Evolutionary conservation across 2,888 invertebrate genomes (phyloP).

Genomic region (Herminia tarsipennalis): DNA sequence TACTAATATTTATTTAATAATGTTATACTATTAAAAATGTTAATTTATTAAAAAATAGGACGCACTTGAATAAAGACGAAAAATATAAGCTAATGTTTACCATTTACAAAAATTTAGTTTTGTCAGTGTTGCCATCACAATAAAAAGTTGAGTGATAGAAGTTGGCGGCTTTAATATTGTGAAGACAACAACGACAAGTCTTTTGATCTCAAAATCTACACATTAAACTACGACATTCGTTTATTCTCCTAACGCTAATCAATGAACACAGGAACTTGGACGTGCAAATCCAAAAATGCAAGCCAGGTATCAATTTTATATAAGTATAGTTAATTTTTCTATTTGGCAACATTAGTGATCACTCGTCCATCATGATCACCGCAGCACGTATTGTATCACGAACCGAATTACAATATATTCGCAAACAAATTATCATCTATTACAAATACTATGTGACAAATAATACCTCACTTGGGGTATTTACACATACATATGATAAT

Average conservation of each 20-base stretch:
- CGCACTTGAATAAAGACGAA: constrained; percentile 57
- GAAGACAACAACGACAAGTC: constrained; percentile 51
- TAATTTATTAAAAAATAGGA: constrained; percentile 62
- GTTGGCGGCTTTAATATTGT: constrained; percentile 28
- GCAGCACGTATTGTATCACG: constrained; percentile 12
- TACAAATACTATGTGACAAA: constrained; percentile 29
- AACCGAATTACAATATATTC: constrained; percentile 24
- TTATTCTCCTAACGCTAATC: constrained; percentile 60
- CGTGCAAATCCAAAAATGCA: constrained; percentile 67
- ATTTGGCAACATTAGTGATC: constrained; percentile 34
- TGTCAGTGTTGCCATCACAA: constrained; percentile 50
- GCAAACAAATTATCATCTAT: constrained; percentile 21
- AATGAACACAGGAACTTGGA: constrained; percentile 79
- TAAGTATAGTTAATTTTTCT: constrained; percentile 25
- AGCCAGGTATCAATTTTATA: constrained; percentile 47
- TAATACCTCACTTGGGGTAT: constrained; percentile 37
- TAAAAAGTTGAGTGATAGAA: constrained; percentile 24
- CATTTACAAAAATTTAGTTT: constrained; percentile 47
- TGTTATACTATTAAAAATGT: constrained; percentile 49
- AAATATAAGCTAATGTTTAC: constrained; percentile 50
- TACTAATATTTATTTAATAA: constrained; percentile 52
- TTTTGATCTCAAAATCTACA: constrained; percentile 51
- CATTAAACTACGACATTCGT: constrained; percentile 46
- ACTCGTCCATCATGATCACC: constrained; percentile 17
- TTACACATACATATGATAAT: constrained; percentile 17